Evolutionary conservation across 2,888 invertebrate genomes (phyloP).

Genomic region (Brachyptera risi): DNA sequence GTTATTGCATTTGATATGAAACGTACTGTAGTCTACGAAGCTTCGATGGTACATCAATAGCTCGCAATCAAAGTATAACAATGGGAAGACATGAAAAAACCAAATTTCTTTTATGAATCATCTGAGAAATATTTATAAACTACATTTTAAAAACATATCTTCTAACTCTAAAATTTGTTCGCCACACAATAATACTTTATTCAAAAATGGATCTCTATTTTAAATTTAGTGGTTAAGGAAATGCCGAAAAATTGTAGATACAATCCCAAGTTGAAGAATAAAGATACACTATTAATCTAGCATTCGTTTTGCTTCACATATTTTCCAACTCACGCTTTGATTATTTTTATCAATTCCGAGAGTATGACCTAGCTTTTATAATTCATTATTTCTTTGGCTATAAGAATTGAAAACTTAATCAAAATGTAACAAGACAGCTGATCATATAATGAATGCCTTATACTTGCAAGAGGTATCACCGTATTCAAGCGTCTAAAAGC

Average conservation of each 20-base stretch:
- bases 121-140: background rate
- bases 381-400: constrained; percentile 20
- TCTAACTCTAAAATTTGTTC: no score
- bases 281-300: no score
- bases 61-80: constrained; percentile 13
- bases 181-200: no score
- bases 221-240: no score
- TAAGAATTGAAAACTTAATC: constrained; percentile 34
- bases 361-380: constrained; percentile 18
- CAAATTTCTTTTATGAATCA: constrained; percentile 3
- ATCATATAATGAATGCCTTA: constrained; percentile 29
- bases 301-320: no score
- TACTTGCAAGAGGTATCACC: constrained; percentile 20
- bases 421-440: constrained; percentile 33
- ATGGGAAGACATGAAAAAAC: constrained; percentile 9
- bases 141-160: constrained; percentile 5
- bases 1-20: no score
- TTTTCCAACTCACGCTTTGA: background rate
- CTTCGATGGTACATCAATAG: constrained; percentile 1
- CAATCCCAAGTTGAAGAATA: background rate
- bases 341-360: constrained; percentile 12
- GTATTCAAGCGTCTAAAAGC: no score
- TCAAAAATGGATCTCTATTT: no score
- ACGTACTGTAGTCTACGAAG: no score
- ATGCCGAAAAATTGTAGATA: no score